A percentile compares a stretch with the other conserved stretches of the same genome.
These are phyloP conservation scores for Pitangus sulphuratus DNA, from an alignment of 2,797 vertebrate genomes.

Conservation along the genomic window DNA sequence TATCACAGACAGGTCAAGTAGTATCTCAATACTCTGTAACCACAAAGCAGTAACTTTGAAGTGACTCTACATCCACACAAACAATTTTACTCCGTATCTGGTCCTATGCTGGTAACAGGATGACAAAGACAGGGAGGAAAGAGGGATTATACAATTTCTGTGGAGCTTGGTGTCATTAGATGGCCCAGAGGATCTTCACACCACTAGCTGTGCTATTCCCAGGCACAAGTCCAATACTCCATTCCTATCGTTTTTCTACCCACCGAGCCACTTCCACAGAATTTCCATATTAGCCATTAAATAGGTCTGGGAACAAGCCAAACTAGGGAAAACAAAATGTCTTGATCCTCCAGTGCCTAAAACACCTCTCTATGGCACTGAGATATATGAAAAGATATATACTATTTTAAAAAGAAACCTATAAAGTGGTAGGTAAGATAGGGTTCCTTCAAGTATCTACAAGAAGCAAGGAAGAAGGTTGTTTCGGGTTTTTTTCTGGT, in stretches of 20 bases:
- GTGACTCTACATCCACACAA: not conserved
- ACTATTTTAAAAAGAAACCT: not conserved
- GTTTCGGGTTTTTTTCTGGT: not conserved
- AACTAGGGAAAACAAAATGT: not conserved
- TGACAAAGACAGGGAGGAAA: not conserved
- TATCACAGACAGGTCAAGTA: not conserved
- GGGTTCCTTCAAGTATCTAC: not conserved
- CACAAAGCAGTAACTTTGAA: not conserved
- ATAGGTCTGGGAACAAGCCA: not conserved
- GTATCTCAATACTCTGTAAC: not conserved
- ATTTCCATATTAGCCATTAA: not conserved
- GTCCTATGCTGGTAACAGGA: not conserved
- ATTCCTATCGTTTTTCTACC: not conserved
- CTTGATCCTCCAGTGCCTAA: rapidly evolving
- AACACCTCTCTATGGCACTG: not conserved
- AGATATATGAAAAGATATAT: not conserved
- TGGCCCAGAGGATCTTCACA: not conserved
- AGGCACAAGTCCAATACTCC: not conserved
- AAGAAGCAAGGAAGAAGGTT: not conserved
- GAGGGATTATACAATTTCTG: not conserved
- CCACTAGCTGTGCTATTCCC: not conserved
- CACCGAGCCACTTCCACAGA: not conserved
- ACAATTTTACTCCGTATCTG: not conserved
- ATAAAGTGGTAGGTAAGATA: not conserved
- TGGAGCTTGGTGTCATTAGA: not conserved